A percentile compares a stretch with the other conserved stretches of the same genome.
phyloP scores from a whole-genome alignment of 2,113 vertebrate species.

The Oreocharis arfaki region DNA sequence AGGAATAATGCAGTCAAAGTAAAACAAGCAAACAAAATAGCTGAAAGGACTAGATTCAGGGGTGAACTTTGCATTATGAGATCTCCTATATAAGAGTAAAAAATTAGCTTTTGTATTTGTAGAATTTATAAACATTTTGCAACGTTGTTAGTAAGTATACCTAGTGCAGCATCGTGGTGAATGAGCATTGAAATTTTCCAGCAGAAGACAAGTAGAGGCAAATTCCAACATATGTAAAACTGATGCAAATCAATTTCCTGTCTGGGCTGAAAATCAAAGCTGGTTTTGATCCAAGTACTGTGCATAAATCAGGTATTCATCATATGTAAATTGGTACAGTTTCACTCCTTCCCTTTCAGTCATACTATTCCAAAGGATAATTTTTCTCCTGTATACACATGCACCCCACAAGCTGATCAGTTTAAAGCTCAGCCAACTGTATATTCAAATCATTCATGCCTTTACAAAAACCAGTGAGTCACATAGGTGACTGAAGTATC shows the following conservation, averaged over 20 bases:
- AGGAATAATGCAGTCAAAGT: not conserved
- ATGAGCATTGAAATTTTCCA: not conserved
- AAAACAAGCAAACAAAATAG: not conserved
- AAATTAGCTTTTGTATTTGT: not conserved
- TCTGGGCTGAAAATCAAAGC: slow-evolving; percentile 47
- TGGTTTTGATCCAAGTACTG: slow-evolving; percentile 38
- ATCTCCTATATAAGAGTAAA: not conserved
- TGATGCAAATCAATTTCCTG: slow-evolving; percentile 60
- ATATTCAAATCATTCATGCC: not conserved
- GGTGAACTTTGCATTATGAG: not conserved
- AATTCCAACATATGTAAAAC: slow-evolving; percentile 21
- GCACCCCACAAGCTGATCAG: not conserved
- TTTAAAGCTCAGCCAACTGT: not conserved
- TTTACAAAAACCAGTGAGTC: slow-evolving; percentile 25
- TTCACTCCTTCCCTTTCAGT: slow-evolving; percentile 37
- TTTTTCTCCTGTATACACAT: slow-evolving; percentile 6
- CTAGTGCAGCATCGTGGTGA: not conserved
- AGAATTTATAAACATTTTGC: not conserved
- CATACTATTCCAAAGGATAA: not conserved
- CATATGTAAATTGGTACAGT: slow-evolving; percentile 23
- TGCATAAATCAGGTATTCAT: slow-evolving; percentile 59
- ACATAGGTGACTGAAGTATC: not conserved
- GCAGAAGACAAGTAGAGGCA: slow-evolving; percentile 20
- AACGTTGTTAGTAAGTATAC: not conserved
- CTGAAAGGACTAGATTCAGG: not conserved